Evolutionary conservation across 2,888 invertebrate species (phyloP), one percentile per base, ranked within the genome.

Genomic region (Erpobdella octoculata): DNA sequence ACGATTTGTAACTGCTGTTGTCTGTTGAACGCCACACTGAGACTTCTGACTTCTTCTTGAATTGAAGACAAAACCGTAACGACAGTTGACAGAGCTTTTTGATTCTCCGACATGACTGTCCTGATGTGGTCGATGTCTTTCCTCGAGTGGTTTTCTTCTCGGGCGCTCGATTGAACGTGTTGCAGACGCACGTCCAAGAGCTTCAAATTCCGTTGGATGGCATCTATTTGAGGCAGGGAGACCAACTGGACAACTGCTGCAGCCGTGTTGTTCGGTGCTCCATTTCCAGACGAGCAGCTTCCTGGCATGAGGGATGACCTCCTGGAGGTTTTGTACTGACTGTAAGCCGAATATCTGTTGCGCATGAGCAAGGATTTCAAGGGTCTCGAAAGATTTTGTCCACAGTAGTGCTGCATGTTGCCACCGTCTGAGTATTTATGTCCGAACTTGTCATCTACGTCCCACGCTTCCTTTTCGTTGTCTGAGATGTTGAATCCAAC

Each of bases 221-320:
- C 81, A 73, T 83, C 83, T 36, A 83, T 78, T 72, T 83, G 83
- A 18, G 83, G 83, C 68, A 83, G 81, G 35, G 81, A 80, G 36
- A 83, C 75, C 15, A 82, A 79, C 65, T 82, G 82, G 5, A 81
- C 80, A 38, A 82, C 75, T 6, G 81, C 79, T 59, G 82, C 81
- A 5, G 81, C 80, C 33, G 46, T 58, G 37, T 2, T 5, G 36
- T 9, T 66, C 53, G 46, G 33, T n/a, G 61, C 21, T 15, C 28
- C 35, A 4, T 59, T 25, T n/a, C 21, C 1, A 0, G 33, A 31
- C 12, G 61, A 35, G 31, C 8, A 38, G 28, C 61, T 62, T 37
- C 41, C 33, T 31, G 58, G 72, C 37, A 33, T n/a, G 2, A 25
- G 59, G 15, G 61, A 65, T 37, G 48, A 28, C 18, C 62, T 31